A percentile compares a stretch with the other conserved stretches of the same genome.
These are phyloP conservation scores for Raja brachyura DNA, from an alignment of 2,113 vertebrate genomes.

Conservation along the genomic window DNA sequence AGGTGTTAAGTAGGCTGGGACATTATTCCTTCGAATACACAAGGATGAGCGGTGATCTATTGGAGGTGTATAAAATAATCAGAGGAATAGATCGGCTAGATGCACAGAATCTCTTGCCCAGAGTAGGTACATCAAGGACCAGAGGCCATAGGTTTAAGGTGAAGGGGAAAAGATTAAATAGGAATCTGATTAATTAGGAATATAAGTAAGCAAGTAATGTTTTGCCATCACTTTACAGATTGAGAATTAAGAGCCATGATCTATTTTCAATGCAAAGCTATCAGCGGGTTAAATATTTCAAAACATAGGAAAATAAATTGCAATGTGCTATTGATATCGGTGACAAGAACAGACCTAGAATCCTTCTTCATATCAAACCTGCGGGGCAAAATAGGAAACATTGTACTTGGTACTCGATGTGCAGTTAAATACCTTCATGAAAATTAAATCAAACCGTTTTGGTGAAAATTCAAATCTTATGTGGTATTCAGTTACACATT, in stretches of 20 bases:
- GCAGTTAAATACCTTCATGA: neutral
- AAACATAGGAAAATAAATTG: neutral
- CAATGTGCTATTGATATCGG: neutral
- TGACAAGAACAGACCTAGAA: too few species aligned
- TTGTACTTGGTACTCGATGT: neutral
- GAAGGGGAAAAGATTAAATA: too few species aligned
- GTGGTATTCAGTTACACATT: neutral
- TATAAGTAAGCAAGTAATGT: neutral
- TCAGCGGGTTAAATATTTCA: neutral
- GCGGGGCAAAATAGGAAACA: neutral
- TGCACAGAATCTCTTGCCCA: too few species aligned
- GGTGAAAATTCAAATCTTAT: neutral
- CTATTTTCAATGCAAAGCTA: neutral
- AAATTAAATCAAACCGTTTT: neutral
- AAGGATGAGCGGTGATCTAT: too few species aligned
- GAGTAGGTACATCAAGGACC: too few species aligned
- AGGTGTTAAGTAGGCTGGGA: too few species aligned
- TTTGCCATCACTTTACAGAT: neutral
- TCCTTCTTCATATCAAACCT: neutral
- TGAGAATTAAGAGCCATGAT: neutral
- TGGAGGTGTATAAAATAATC: too few species aligned
- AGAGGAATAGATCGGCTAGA: too few species aligned
- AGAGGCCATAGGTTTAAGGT: too few species aligned
- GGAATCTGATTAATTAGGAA: too few species aligned
- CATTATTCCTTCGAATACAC: too few species aligned